phyloP scores from a whole-genome alignment of 1,140 invertebrate genomes.

The Lycorma delicatula region DNA sequence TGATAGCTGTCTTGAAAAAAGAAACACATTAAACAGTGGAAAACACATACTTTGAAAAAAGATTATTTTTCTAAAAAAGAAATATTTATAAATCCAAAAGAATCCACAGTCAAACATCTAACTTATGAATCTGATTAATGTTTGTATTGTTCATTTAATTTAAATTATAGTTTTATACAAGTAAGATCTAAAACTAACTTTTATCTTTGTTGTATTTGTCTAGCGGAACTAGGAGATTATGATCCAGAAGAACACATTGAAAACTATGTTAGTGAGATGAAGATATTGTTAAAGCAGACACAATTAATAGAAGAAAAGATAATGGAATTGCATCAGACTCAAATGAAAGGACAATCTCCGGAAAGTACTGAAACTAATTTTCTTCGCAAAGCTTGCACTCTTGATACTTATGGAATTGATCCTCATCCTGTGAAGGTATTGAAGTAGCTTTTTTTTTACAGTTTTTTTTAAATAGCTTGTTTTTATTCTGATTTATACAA shows the following conservation, averaged over 20 bases:
- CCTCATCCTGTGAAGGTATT: conserved; percentile 94
- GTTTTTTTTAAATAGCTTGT: neutral
- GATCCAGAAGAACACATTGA: conserved; percentile 79
- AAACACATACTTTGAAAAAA: too few species aligned
- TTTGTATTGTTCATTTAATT: too few species aligned
- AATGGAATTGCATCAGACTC: conserved; percentile 76
- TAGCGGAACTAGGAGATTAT: conserved; percentile 92
- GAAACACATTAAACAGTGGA: too few species aligned
- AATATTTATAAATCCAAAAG: too few species aligned
- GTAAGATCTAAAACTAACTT: neutral
- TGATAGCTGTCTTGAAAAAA: too few species aligned
- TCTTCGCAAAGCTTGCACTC: conserved; percentile 73
- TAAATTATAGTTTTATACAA: too few species aligned
- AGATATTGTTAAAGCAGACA: conserved; percentile 86
- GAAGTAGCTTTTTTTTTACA: too few species aligned
- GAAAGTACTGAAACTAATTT: conserved; percentile 75
- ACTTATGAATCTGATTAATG: too few species aligned
- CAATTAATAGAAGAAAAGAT: conserved; percentile 82
- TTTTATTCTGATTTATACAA: neutral
- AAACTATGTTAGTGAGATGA: conserved; percentile 86
- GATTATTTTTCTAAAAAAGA: too few species aligned
- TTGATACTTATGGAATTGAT: conserved; percentile 96
- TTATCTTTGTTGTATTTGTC: conserved; percentile 26
- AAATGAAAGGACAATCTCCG: conserved; percentile 59
- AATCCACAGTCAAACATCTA: too few species aligned